Percentiles rank a stretch among this genome's conserved stretches.
Evolutionary conservation across 2,888 invertebrate genomes (phyloP).

Genomic region (Platycheirus rosarum): DNA sequence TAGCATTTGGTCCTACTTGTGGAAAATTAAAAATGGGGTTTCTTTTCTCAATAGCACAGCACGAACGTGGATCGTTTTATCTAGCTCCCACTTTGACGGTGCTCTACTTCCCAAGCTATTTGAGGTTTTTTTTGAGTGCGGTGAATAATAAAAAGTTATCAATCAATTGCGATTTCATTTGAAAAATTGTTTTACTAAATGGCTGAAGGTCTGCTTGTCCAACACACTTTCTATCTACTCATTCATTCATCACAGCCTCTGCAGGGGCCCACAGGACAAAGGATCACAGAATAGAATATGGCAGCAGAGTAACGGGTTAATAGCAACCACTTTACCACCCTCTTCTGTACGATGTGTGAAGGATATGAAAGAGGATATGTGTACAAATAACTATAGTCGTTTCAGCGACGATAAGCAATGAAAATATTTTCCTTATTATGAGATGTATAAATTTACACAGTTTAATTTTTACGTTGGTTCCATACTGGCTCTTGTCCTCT

Average conservation of each 20-base stretch:
- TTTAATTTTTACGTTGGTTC: constrained; percentile 35
- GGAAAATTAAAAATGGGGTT: too few species aligned
- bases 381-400: constrained; percentile 31
- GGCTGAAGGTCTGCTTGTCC: constrained; percentile 21
- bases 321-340: constrained; percentile 68
- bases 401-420: constrained; percentile 68
- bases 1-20: too few species aligned
- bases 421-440: constrained; percentile 74
- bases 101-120: too few species aligned
- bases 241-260: constrained; percentile 51
- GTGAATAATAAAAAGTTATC: too few species aligned
- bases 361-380: constrained; percentile 19
- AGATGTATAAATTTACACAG: constrained; percentile 64
- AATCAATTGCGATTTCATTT: too few species aligned
- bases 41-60: too few species aligned
- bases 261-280: constrained; percentile 15
- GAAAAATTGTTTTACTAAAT: not conserved
- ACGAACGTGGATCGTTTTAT: too few species aligned
- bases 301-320: constrained; percentile 66
- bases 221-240: constrained; percentile 29
- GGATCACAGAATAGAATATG: constrained; percentile 52
- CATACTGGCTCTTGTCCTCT: not conserved
- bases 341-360: constrained; percentile 52
- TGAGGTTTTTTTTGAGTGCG: too few species aligned
- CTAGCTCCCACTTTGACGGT: too few species aligned